Evolutionary conservation across 2,888 invertebrate species (phyloP).

Genomic region (Uloborus plumipes): DNA sequence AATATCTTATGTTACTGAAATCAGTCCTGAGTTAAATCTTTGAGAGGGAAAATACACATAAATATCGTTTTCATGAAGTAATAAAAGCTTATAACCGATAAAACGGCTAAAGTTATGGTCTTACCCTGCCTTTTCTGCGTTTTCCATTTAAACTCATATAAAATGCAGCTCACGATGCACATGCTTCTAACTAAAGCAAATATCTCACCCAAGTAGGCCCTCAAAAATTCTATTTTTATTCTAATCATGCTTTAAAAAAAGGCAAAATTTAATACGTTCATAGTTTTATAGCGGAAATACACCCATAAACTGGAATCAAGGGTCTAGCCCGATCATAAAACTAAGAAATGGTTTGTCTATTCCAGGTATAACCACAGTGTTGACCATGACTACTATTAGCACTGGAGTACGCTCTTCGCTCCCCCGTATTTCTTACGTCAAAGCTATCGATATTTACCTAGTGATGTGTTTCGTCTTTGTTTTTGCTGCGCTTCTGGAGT

Average conservation of each 20-base stretch:
- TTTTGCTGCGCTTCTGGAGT: constrained; percentile 95
- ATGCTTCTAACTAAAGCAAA: not conserved
- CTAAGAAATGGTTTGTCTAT: not conserved
- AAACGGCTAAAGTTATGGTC: too few relatives aligned
- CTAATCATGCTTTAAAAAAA: constrained; percentile 23
- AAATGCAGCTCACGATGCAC: not conserved
- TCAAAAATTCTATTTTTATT: constrained; percentile 7
- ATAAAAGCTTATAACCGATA: too few relatives aligned
- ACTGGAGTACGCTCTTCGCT: constrained; percentile 97
- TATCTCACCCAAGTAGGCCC: not conserved
- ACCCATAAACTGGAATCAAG: constrained; percentile 25
- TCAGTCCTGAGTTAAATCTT: too few relatives aligned
- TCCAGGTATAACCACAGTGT: constrained; percentile 96
- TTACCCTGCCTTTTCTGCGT: too few relatives aligned
- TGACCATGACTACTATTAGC: constrained; percentile 99
- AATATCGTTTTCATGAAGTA: too few relatives aligned
- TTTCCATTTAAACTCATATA: not conserved
- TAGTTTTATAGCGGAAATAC: constrained; percentile 39
- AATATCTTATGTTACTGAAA: too few relatives aligned
- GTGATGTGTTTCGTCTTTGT: constrained; percentile 99
- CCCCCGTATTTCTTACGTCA: constrained; percentile 97
- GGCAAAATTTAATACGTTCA: constrained; percentile 29
- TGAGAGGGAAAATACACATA: too few relatives aligned
- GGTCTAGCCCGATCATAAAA: constrained; percentile 19
- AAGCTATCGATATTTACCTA: constrained; percentile 98